phyloP scores from a whole-genome alignment of 2,888 invertebrate genomes.

The Melinaea marsaeus region DNA sequence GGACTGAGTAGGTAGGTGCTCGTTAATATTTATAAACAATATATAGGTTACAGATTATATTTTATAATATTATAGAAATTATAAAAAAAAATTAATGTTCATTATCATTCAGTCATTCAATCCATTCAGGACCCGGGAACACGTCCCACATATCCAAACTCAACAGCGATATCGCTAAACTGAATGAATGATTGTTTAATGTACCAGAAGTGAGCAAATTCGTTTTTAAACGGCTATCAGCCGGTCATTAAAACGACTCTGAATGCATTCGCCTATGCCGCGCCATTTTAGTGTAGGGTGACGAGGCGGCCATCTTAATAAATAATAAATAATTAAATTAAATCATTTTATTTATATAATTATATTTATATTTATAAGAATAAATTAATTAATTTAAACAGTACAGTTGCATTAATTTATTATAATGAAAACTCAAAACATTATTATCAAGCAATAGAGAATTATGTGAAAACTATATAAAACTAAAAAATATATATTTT shows the following conservation, averaged over 20 bases:
- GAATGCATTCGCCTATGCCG: conserved; percentile 46
- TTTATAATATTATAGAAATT: too few relatives aligned
- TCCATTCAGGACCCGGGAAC: conserved; percentile 11
- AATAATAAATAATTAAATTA: too few relatives aligned
- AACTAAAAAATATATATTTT: neutral
- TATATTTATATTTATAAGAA: too few relatives aligned
- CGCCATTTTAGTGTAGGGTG: conserved; percentile 45
- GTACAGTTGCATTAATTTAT: too few relatives aligned
- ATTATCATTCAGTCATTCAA: neutral
- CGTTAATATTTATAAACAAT: neutral
- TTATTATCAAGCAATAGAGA: too few relatives aligned
- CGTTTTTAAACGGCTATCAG: conserved; percentile 79
- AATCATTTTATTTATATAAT: too few relatives aligned
- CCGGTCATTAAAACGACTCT: conserved; percentile 71
- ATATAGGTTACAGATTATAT: neutral
- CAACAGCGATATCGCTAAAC: conserved; percentile 32
- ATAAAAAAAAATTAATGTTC: too few relatives aligned
- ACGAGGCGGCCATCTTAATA: conserved; percentile 30
- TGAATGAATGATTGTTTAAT: conserved; percentile 69
- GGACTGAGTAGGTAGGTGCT: neutral
- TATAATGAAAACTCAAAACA: too few relatives aligned
- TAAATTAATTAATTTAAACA: too few relatives aligned
- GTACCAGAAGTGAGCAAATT: conserved; percentile 79
- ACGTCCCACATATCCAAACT: conserved; percentile 15
- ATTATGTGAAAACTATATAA: neutral